phyloP scores from a whole-genome alignment of 1,140 invertebrate species.

The Drosophila santomea region DNA sequence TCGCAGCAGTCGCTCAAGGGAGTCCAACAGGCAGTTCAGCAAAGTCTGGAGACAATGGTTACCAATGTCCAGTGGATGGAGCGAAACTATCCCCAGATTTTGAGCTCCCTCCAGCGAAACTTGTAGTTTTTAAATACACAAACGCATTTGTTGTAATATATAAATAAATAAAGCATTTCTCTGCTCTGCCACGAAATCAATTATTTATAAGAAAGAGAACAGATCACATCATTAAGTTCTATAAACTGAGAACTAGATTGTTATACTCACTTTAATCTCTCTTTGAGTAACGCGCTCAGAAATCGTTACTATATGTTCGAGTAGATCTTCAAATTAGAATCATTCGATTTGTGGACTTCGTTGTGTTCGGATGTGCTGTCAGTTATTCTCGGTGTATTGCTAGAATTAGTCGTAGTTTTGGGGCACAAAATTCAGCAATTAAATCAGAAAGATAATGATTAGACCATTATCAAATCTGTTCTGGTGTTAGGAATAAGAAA shows the following conservation, averaged over 20 bases:
- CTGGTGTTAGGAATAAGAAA: too few species aligned
- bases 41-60: conserved; percentile 85
- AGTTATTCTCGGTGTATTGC: conserved; percentile 58
- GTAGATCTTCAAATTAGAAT: not conserved
- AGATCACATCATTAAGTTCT: too few species aligned
- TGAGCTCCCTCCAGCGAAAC: too few species aligned
- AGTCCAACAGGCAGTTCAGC: conserved; percentile 83
- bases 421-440: too few species aligned
- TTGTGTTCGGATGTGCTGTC: not conserved
- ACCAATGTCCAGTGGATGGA: conserved; percentile 85
- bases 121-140: too few species aligned
- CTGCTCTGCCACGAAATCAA: too few species aligned
- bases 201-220: too few species aligned
- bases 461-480: too few species aligned
- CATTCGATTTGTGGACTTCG: conserved; percentile 5
- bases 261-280: not conserved
- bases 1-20: conserved; percentile 83
- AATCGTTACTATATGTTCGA: not conserved
- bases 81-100: conserved; percentile 46
- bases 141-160: too few species aligned
- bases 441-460: not conserved
- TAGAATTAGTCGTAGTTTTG: not conserved
- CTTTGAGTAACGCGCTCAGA: conserved; percentile 7
- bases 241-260: too few species aligned
- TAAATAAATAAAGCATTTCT: too few species aligned